Evolutionary conservation across 2,113 vertebrate species (phyloP).

Genomic region (Albula goreensis): DNA sequence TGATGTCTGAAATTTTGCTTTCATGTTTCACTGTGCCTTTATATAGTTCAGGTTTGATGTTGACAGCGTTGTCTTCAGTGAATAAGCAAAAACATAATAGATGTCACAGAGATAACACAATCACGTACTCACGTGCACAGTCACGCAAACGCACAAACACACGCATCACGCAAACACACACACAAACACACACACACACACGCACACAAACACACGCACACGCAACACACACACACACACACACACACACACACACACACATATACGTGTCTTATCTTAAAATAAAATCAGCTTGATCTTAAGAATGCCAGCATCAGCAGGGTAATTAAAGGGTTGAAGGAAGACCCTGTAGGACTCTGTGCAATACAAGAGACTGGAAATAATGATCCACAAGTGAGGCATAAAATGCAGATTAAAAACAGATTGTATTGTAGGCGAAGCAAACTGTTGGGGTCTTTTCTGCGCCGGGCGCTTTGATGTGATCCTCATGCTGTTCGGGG

Average conservation of each 20-base stretch:
- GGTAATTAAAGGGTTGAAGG: constrained; percentile 25
- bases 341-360: constrained; percentile 15
- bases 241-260: constrained; percentile 20
- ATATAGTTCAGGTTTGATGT: neutral
- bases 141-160: neutral
- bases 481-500: constrained; percentile 14
- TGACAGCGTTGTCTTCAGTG: neutral
- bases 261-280: neutral
- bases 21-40: neutral
- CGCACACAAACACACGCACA: neutral
- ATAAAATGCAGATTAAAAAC: constrained; percentile 29
- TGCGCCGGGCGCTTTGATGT: constrained; percentile 18
- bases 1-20: neutral
- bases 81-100: neutral
- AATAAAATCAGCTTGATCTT: neutral
- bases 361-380: constrained; percentile 25
- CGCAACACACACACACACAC: constrained; percentile 11
- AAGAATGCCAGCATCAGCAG: constrained; percentile 1
- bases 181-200: too few relatives aligned
- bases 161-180: too few relatives aligned
- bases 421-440: constrained; percentile 25
- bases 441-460: neutral
- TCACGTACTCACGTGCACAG: neutral
- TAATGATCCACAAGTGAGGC: constrained; percentile 27
- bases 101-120: neutral